Evolutionary conservation across 2,888 invertebrate species (phyloP).

Genomic region (Nemurella pictetii): DNA sequence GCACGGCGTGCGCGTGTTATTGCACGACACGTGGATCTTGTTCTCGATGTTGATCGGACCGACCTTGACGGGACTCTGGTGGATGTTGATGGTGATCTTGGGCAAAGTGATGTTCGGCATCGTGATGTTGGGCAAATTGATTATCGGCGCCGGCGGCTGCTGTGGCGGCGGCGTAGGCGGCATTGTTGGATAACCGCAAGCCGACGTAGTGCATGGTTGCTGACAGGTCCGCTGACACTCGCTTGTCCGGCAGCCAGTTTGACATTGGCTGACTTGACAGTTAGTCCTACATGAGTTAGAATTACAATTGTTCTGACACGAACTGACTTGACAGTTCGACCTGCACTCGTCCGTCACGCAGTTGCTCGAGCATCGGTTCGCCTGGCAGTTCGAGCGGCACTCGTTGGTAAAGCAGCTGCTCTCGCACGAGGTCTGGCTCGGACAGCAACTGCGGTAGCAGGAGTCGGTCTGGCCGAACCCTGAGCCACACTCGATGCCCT

Average conservation of each 20-base stretch:
- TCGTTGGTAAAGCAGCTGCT: neutral
- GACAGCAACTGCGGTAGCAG: neutral
- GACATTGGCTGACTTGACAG: neutral
- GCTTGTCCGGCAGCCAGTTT: neutral
- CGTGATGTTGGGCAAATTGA: neutral
- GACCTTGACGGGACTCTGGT: conserved; percentile 25
- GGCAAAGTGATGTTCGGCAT: conserved; percentile 35
- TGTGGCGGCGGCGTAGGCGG: neutral
- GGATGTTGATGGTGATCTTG: conserved; percentile 35
- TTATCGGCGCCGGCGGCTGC: neutral
- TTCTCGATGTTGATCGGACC: neutral
- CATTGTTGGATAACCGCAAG: neutral
- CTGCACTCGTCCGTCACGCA: neutral
- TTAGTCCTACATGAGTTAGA: neutral
- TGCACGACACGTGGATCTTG: neutral
- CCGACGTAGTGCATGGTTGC: neutral
- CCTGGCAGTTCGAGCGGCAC: neutral
- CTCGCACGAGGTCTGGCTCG: neutral
- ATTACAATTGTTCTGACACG: neutral
- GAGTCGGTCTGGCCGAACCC: neutral
- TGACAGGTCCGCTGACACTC: neutral
- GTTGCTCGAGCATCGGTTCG: neutral
- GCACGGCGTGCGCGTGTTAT: neutral
- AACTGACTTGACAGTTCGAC: neutral
- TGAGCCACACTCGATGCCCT: neutral